phyloP scores from a whole-genome alignment of 2,797 vertebrate species.

The Argyrosomus regius region DNA sequence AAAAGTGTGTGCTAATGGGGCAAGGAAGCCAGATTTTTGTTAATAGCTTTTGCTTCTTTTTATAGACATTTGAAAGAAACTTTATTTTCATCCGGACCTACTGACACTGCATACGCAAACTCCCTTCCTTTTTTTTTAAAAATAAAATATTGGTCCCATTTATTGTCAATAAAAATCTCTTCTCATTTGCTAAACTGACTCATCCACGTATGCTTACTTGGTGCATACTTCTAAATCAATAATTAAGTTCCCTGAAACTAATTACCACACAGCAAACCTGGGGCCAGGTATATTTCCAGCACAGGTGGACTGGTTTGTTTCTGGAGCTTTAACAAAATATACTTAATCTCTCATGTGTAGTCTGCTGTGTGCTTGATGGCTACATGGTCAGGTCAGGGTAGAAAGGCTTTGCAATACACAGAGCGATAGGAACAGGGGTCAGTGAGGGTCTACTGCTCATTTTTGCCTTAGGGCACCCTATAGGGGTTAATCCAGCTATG shows the following conservation, averaged over 20 bases:
- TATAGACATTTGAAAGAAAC: neutral
- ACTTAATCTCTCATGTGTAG: conserved; percentile 8
- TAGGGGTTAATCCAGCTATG: neutral
- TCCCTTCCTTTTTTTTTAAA: neutral
- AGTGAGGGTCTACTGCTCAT: neutral
- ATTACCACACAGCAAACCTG: conserved; percentile 14
- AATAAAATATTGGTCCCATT: neutral
- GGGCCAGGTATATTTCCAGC: conserved; percentile 16
- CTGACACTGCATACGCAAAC: neutral
- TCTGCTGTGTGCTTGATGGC: conserved; percentile 20
- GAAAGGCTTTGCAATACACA: neutral
- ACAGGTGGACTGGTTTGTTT: neutral
- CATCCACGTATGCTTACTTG: neutral
- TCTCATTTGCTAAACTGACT: too few relatives aligned
- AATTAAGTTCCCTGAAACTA: conserved; percentile 32
- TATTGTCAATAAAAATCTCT: neutral
- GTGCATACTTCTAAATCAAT: conserved; percentile 20
- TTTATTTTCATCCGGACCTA: neutral
- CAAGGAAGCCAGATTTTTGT: neutral
- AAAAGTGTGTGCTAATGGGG: neutral
- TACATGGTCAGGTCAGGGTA: neutral
- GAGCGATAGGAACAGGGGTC: neutral
- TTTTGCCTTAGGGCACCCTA: neutral
- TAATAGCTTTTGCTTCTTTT: neutral
- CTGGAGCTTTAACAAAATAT: conserved; percentile 17